Evolutionary conservation across 1,140 invertebrate genomes (phyloP), one percentile per base, ranked within the genome.

Genomic region (Nixonia krombeini): DNA sequence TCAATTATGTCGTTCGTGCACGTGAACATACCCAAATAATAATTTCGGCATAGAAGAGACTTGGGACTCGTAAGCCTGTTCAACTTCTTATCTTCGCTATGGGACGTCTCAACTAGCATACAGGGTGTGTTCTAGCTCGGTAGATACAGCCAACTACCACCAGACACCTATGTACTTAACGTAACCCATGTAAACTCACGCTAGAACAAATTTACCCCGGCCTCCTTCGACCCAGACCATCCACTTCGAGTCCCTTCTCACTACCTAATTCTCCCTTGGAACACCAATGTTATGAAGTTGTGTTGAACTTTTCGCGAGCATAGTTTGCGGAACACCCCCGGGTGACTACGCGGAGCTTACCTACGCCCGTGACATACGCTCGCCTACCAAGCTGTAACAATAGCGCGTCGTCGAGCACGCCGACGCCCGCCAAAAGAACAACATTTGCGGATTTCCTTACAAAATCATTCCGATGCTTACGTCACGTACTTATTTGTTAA

Each of bases 171-270:
- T 85, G 79, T 85, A 83, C 81, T 83, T 83, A 83, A 81, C 79
- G 75, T 78, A 84, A 84, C 79, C 82, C 82, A 74, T 84, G 82
- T 85, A 84, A 85, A 79, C 81, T 85, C 80, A 83, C 82, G 81
- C 81, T 83, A 83, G 80, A 85, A 85, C 82, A 85, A 85, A 83
- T 84, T 83, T 75, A 59, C 72, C 66, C 75, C 58, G 55, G 45
- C 40, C 63, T 46, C 58, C 49, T 41, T 67, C 51, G 38, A 55
- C 57, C 65, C 35, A 42, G 42, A 47, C 69, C 69, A 73, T 68
- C 63, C 70, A 68, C 73, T 68, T 63, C 70, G 56, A 67, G 71
- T 75, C 72, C 66, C 71, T 71, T 64, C 73, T 63, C 72, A 21
- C 53, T 55, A 40, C 37, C 58, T 29, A 56, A 56, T 58, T 57